These are phyloP conservation scores for Drosophila kanekoi DNA, from an alignment of 2,888 invertebrate species.

Conservation along the genomic window DNA sequence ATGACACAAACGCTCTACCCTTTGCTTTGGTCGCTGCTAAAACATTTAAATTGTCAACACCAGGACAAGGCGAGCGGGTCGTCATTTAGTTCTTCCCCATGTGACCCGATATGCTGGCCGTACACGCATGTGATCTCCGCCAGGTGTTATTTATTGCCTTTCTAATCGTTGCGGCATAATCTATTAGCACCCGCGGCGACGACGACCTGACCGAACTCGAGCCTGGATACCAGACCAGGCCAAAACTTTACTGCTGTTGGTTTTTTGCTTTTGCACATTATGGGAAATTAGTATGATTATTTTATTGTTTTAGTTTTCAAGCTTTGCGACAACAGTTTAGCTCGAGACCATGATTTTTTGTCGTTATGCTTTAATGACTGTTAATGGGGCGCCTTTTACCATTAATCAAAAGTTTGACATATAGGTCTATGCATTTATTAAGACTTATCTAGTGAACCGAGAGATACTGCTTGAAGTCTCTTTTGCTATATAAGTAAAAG, in stretches of 20 bases:
- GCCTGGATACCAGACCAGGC: slow-evolving; percentile 5
- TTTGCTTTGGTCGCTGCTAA: slow-evolving; percentile 42
- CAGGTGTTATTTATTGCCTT: slow-evolving; percentile 84
- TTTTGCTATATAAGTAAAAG: too few relatives aligned
- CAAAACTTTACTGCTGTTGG: slow-evolving; percentile 14
- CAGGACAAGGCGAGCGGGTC: slow-evolving; percentile 50
- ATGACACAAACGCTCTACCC: slow-evolving; percentile 50
- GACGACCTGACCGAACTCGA: slow-evolving; percentile 32
- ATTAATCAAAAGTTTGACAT: slow-evolving; percentile 56
- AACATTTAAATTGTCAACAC: slow-evolving; percentile 79
- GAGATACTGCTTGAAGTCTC: neutral
- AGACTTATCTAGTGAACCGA: neutral
- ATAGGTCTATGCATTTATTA: slow-evolving; percentile 4
- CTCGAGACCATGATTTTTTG: slow-evolving; percentile 27
- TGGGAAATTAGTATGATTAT: slow-evolving; percentile 68
- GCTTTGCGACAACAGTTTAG: slow-evolving; percentile 55
- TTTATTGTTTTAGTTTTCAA: slow-evolving; percentile 71
- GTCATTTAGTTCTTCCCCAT: slow-evolving; percentile 33
- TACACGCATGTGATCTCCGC: slow-evolving; percentile 83
- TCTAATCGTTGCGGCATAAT: slow-evolving; percentile 84
- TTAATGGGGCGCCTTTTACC: slow-evolving; percentile 31
- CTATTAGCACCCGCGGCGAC: slow-evolving; percentile 75
- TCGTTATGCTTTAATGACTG: slow-evolving; percentile 51
- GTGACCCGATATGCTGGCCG: slow-evolving; percentile 27
- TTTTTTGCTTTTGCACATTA: slow-evolving; percentile 69